Percentiles rank a stretch among this genome's conserved stretches.
Evolutionary conservation across 2,113 vertebrate genomes (phyloP).

Genomic region (Stegastes partitus): DNA sequence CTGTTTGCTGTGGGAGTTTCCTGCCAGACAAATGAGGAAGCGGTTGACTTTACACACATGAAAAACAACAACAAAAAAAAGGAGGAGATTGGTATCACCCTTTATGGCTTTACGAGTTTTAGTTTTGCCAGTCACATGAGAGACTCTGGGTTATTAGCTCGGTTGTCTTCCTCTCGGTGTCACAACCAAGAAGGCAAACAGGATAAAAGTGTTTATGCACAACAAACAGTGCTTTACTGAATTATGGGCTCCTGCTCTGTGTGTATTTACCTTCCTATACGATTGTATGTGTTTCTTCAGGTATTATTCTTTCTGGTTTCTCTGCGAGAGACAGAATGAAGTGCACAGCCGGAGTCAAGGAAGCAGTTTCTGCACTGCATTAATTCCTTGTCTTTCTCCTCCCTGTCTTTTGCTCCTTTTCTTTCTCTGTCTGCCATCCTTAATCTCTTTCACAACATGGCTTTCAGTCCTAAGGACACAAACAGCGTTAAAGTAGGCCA

Average conservation of each 20-base stretch:
- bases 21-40: constrained; percentile 61
- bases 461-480: constrained; percentile 18
- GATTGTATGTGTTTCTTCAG: constrained; percentile 27
- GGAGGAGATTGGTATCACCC: constrained; percentile 34
- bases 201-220: constrained; percentile 18
- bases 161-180: background rate
- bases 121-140: background rate
- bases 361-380: background rate
- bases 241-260: background rate
- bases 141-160: constrained; percentile 10
- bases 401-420: background rate
- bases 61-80: background rate
- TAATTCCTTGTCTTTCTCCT: background rate
- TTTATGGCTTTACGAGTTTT: background rate
- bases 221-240: background rate
- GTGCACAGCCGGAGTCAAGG: background rate
- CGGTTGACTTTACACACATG: constrained; percentile 15
- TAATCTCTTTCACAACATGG: constrained; percentile 39
- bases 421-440: constrained; percentile 15
- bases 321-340: constrained; percentile 12
- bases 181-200: constrained; percentile 12
- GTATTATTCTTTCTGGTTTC: constrained; percentile 16
- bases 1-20: constrained; percentile 65
- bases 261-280: constrained; percentile 3
- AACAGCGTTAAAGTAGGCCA: constrained; percentile 49